phyloP scores from a whole-genome alignment of 2,797 vertebrate genomes.

The Spinus pinus region DNA sequence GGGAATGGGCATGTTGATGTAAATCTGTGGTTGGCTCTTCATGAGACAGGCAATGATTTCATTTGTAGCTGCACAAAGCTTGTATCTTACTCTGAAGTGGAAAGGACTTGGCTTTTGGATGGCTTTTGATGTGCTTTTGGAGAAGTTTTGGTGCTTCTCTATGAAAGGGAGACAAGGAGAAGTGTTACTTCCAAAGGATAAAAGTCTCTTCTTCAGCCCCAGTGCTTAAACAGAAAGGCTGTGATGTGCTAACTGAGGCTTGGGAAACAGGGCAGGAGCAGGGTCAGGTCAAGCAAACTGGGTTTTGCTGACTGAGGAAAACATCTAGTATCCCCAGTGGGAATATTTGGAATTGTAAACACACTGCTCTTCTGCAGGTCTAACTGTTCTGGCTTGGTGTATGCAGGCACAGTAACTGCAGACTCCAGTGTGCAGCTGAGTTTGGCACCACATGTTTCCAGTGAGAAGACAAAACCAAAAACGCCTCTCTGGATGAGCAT shows the following conservation, averaged over 20 bases:
- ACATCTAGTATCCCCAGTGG: not conserved
- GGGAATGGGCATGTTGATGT: not conserved
- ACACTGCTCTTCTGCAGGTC: not conserved
- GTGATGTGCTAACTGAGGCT: not conserved
- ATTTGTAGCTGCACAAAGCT: not conserved
- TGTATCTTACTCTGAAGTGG: not conserved
- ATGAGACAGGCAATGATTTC: not conserved
- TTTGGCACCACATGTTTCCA: not conserved
- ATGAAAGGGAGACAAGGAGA: not conserved
- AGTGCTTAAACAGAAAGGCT: not conserved
- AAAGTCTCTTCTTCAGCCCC: not conserved
- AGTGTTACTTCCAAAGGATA: not conserved
- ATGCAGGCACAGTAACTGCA: not conserved
- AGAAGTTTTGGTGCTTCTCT: not conserved
- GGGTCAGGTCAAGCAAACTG: not conserved
- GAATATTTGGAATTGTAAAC: not conserved
- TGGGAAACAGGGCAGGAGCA: not conserved
- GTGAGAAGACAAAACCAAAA: not conserved
- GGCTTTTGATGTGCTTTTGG: not conserved
- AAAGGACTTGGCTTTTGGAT: not conserved
- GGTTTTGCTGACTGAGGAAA: not conserved
- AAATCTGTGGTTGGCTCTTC: not conserved
- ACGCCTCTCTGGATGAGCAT: not conserved
- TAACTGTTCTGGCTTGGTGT: fast-evolving
- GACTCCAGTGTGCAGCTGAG: not conserved